These are phyloP conservation scores for Coleophora flavipennella DNA, from an alignment of 2,888 invertebrate species.

Conservation along the genomic window DNA sequence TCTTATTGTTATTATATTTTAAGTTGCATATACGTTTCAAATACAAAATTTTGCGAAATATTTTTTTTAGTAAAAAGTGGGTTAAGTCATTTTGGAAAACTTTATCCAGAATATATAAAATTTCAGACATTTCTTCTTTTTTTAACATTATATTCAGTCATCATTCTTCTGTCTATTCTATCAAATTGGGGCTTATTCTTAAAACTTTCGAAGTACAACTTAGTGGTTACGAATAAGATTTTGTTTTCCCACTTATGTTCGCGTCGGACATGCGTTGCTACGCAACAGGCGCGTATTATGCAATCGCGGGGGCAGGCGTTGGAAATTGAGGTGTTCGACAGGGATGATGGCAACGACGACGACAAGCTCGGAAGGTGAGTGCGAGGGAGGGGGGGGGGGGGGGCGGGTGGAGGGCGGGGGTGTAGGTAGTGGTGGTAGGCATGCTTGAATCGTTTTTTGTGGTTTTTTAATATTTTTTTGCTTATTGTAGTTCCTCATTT, in stretches of 20 bases:
- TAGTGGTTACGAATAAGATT: constrained; percentile 49
- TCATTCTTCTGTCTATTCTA: no score
- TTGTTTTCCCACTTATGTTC: constrained; percentile 67
- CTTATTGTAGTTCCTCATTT: no score
- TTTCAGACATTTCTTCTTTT: no score
- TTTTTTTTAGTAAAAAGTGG: no score
- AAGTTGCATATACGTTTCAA: no score
- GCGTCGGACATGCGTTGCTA: constrained; percentile 51
- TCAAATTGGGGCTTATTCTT: constrained; percentile 4
- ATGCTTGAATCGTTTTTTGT: no score
- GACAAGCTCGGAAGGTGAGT: constrained; percentile 91
- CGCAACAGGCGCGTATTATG: constrained; percentile 69
- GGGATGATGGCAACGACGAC: constrained; percentile 88
- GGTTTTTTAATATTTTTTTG: no score
- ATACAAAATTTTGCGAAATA: no score
- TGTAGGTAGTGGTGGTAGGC: constrained; percentile 4
- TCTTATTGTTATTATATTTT: no score
- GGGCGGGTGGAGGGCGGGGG: constrained; percentile 10
- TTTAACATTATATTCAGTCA: no score
- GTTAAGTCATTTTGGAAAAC: no score
- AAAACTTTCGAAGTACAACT: constrained; percentile 14
- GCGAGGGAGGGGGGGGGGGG: constrained; percentile 16
- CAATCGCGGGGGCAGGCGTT: constrained; percentile 80
- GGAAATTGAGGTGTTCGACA: constrained; percentile 86
- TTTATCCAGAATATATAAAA: no score